A percentile compares a stretch with the other conserved stretches of the same genome.
These are phyloP conservation scores for Cuculus canorus DNA, from an alignment of 2,797 vertebrate genomes.

Conservation along the genomic window DNA sequence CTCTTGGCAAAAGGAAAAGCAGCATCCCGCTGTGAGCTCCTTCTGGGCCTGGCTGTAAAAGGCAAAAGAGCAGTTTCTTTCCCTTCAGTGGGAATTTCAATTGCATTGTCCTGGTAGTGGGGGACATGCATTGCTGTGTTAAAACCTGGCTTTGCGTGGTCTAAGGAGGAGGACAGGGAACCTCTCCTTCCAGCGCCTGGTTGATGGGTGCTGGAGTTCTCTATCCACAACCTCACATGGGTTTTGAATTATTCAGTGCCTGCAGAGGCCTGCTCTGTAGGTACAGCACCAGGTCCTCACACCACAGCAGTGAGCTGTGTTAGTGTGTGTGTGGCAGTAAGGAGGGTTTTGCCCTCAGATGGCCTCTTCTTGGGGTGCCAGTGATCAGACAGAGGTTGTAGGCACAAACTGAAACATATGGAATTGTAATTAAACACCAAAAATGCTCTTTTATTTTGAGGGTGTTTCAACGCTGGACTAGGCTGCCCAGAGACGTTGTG, in stretches of 20 bases:
- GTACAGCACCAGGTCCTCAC: too few species aligned
- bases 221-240: not conserved
- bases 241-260: not conserved
- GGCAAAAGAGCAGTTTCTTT: not conserved
- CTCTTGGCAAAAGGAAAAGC: not conserved
- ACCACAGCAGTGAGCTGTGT: not conserved
- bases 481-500: not conserved
- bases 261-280: too few species aligned
- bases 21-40: not conserved
- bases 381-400: not conserved
- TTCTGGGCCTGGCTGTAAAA: not conserved
- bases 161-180: not conserved
- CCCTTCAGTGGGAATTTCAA: not conserved
- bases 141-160: not conserved
- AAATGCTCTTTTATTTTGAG: not conserved
- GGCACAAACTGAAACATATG: not conserved
- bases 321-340: accelerated
- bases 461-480: not conserved
- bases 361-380: not conserved
- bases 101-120: not conserved
- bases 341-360: not conserved
- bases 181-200: not conserved
- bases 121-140: not conserved
- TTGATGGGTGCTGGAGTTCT: not conserved
- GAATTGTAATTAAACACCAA: not conserved